phyloP scores from a whole-genome alignment of 1,140 invertebrate genomes.

The Muscidifurax raptorellus region DNA sequence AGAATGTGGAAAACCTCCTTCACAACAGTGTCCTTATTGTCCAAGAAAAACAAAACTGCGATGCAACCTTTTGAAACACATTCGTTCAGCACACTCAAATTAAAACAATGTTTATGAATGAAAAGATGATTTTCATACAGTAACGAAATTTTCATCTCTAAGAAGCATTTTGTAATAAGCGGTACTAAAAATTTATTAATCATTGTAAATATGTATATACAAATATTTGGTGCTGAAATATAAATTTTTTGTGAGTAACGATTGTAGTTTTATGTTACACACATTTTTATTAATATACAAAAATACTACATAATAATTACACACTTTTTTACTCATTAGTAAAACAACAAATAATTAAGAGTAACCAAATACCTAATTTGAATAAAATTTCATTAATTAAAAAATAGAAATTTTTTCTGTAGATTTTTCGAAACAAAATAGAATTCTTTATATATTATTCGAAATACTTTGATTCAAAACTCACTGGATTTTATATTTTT shows the following conservation, averaged over 20 bases:
- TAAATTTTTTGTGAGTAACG: neutral
- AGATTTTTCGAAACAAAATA: neutral
- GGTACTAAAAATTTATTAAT: neutral
- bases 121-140: neutral
- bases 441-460: neutral
- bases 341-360: neutral
- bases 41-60: slow-evolving; percentile 67
- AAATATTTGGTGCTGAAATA: neutral
- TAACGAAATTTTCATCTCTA: neutral
- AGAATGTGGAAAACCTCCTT: slow-evolving; percentile 74
- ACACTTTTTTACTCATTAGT: neutral
- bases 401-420: neutral
- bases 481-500: slow-evolving; percentile 52
- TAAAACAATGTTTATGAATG: neutral
- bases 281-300: too few species aligned
- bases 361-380: neutral
- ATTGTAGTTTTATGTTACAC: neutral
- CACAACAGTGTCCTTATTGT: slow-evolving; percentile 74
- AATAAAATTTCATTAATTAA: neutral
- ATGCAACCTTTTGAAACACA: slow-evolving; percentile 65
- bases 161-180: neutral
- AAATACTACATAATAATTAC: neutral
- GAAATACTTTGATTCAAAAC: neutral
- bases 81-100: slow-evolving; percentile 27
- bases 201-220: neutral